Percentiles rank a stretch among this genome's conserved stretches.
Evolutionary conservation across 2,113 vertebrate species (phyloP).

Genomic region (Heteronetta atricapilla): DNA sequence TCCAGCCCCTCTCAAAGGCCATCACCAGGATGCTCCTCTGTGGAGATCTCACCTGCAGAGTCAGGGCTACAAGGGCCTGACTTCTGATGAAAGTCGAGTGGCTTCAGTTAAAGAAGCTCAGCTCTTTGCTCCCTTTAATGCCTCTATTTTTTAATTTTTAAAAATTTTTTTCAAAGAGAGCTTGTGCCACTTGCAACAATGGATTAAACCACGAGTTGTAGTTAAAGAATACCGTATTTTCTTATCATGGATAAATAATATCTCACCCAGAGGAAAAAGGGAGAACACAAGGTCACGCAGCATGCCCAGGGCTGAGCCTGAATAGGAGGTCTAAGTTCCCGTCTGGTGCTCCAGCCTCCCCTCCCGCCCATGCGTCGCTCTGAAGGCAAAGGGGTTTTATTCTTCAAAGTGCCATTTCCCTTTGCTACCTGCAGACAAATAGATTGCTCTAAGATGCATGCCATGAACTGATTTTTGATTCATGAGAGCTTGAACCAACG

Average conservation of each 20-base stretch:
- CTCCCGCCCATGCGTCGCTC: not conserved
- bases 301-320: conserved; percentile 15
- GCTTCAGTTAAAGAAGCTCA: not conserved
- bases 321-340: not conserved
- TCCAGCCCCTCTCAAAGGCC: not conserved
- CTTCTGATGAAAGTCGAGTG: not conserved
- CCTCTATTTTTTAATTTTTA: not conserved
- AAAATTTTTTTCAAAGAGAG: not conserved
- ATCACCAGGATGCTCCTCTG: not conserved
- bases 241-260: conserved; percentile 38
- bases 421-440: conserved; percentile 63
- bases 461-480: conserved; percentile 52
- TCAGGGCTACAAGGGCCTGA: not conserved
- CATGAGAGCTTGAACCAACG: conserved; percentile 46
- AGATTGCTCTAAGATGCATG: conserved; percentile 20
- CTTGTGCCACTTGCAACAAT: not conserved
- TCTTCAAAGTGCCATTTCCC: conserved; percentile 55
- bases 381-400: conserved; percentile 45
- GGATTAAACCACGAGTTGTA: conserved; percentile 10
- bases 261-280: conserved; percentile 23
- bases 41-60: not conserved
- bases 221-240: conserved; percentile 22
- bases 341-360: not conserved
- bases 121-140: not conserved
- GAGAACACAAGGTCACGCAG: conserved; percentile 46